Evolutionary conservation across 2,888 invertebrate genomes (phyloP), one percentile per base, ranked within the genome.

Genomic region (Drosophila differens): DNA sequence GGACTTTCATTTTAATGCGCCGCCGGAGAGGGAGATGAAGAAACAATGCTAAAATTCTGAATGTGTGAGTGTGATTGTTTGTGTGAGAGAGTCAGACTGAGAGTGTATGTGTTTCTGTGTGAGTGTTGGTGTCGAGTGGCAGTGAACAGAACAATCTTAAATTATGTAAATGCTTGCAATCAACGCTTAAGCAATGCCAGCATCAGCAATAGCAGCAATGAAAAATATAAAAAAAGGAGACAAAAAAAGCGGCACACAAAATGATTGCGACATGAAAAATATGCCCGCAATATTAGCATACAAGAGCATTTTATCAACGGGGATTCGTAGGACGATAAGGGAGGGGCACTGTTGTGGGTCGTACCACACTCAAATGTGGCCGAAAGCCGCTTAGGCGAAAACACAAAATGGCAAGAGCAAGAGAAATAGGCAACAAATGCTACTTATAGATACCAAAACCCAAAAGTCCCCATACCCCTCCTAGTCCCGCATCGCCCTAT

Each of bases 131-230:
- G 75, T 71, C 81, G 72, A 76, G 72, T 71, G 78, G 53, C 76
- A 80, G 71, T 61, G 76, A 80, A 65, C 81, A 76, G 77, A 65
- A 73, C 73, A 79, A 78, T 80, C 88, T 85, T 85, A 89, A 85
- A 85, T 85, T 89, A 89, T 87, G 89, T 83, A 89, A 89, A 87
- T 87, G 78, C 85, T 82, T 80, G 87, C 89, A 87, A 89, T 87
- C 86, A 87, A 83, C 85, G 83, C 85, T 82, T 85, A 76, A 83
- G 76, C 77, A 79, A 74, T 81, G 70, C 81, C 68, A 76, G 33
- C 72, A 62, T 65, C 64, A 76, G 16, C 62, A 57, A 53, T 62
- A 60, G 37, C 44, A 57, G 58, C 35, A 64, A 53, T 59, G 63
- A 52, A 63, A 52, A 57, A 53, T 41, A 37, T n/a, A 71, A 47